These are phyloP conservation scores for Drosophila pseudoobscura DNA, from an alignment of 1,140 invertebrate species.

Conservation along the genomic window DNA sequence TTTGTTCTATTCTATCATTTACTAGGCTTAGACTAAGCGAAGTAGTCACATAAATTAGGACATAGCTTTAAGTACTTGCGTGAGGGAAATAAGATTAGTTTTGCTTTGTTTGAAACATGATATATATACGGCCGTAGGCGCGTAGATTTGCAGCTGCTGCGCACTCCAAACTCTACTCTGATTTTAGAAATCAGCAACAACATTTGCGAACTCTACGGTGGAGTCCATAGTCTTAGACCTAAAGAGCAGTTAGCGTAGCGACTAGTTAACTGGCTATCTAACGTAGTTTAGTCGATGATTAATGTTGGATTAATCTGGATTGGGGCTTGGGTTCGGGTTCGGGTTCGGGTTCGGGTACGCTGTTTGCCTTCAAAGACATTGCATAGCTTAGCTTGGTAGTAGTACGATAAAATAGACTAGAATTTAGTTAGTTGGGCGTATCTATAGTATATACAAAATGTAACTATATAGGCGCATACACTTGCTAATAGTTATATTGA, in stretches of 20 bases:
- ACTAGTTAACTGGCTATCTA: conserved; percentile 19
- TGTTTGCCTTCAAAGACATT: conserved; percentile 60
- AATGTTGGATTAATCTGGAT: conserved; percentile 42
- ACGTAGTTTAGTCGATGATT: conserved; percentile 57
- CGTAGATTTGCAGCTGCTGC: conserved; percentile 25
- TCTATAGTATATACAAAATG: conserved; percentile 69
- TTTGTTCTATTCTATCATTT: conserved; percentile 39
- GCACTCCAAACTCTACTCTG: conserved; percentile 39
- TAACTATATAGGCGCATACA: conserved; percentile 58
- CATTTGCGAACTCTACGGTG: conserved; percentile 58
- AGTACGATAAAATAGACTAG: conserved; percentile 73
- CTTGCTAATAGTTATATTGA: conserved; percentile 40
- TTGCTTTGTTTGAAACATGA: conserved; percentile 64
- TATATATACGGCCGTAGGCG: conserved; percentile 30
- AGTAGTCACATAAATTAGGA: conserved; percentile 62
- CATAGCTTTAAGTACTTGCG: conserved; percentile 61
- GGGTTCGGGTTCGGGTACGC: conserved; percentile 20
- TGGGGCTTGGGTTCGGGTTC: conserved; percentile 41
- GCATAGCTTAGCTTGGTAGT: conserved; percentile 60
- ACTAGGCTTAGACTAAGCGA: conserved; percentile 62
- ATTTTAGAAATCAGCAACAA: conserved; percentile 81
- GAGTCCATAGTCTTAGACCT: conserved; percentile 43
- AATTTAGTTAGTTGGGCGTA: conserved; percentile 50
- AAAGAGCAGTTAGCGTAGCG: conserved; percentile 47
- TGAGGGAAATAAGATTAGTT: conserved; percentile 57